Base-by-base conservation (phyloP, 2,797 vertebrate species). In the Xyrichtys novacula region DNA sequence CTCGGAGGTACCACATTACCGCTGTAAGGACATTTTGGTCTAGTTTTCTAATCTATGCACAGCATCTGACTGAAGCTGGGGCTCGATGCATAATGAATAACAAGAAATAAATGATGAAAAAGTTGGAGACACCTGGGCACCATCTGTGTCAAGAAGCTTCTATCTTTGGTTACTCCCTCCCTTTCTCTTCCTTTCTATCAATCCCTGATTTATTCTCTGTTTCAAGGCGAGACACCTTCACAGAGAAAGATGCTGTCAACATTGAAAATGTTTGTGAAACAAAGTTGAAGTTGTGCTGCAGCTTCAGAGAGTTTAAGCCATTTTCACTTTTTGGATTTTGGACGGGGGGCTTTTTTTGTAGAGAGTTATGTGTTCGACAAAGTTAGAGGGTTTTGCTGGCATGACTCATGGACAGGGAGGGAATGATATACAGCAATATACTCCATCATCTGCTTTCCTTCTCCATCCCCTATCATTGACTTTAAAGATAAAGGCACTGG, bases 41-140 rank as follows among this genome's bases (percentile, higher is more conserved):
- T 68, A 65, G 31, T 72, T 80, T 83, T 71, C 80, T 86, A 84
- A 88, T 91, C 70, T 79, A 76, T 86, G 79, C 80, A 49, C 67
- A 78, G 68, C 89, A 85, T 91, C 79, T 88, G 83, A 89, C 65
- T 76, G 67, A 79, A 80, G 78, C 62, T 65, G 68, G 54, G 72
- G 80, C 67, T 72, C 65, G 71, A 89, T 90, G 83, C 85, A 89
- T 91, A 89, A 91, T 89, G 82, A 87, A 91, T 89, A 71, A 81
- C 81, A 74, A 74, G 71, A 88, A 86, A 90, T 89, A 90, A 90
- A 91, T 81, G 76, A 89, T 88, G 86, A 85, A 85, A 87, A 86
- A 81, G 71, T 77, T 82, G 52, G 59, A 15, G 25, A 83, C 86
- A 89, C 86, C 85, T 88, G 87, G 79, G 65, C 73, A 65, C 74